Conservation (phyloP, 2,797 vertebrate species). For the Tiaroga cobitis region DNA sequence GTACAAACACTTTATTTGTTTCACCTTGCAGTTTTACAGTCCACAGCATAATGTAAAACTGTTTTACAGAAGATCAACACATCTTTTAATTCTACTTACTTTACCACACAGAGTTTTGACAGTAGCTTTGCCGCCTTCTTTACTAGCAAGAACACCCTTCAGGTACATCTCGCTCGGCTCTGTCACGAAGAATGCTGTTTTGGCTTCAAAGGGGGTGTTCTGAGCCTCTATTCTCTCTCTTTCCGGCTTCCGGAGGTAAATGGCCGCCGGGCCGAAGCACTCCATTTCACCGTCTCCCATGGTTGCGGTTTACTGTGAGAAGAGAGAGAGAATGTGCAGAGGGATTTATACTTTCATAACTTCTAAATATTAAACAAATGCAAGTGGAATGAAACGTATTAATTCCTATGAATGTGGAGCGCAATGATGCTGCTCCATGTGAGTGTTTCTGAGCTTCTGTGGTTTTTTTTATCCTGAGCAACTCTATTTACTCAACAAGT, state of each 20-base stretch:
- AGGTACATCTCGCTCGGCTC: slow-evolving; percentile 85
- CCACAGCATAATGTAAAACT: background rate
- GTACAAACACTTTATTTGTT: background rate
- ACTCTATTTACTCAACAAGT: background rate
- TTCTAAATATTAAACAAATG: background rate
- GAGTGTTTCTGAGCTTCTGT: background rate
- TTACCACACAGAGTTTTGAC: slow-evolving; percentile 83
- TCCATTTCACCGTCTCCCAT: slow-evolving; percentile 88
- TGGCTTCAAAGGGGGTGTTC: slow-evolving; percentile 90
- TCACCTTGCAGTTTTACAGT: background rate
- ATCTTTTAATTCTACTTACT: slow-evolving; percentile 68
- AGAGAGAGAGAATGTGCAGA: background rate
- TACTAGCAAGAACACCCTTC: slow-evolving; percentile 82
- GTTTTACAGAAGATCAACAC: background rate
- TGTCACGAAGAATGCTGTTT: slow-evolving; percentile 80
- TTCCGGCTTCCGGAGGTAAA: slow-evolving; percentile 88
- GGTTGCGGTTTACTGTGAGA: slow-evolving; percentile 69
- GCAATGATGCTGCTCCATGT: background rate
- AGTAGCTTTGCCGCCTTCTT: slow-evolving; percentile 85
- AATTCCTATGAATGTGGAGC: background rate
- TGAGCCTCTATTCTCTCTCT: slow-evolving; percentile 87
- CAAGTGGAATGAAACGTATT: background rate
- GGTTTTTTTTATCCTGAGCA: background rate
- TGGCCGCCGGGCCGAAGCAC: slow-evolving; percentile 82
- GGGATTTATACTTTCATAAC: background rate